Conservation (phyloP, 2,113 vertebrate species). For the Saiga tatarica region DNA sequence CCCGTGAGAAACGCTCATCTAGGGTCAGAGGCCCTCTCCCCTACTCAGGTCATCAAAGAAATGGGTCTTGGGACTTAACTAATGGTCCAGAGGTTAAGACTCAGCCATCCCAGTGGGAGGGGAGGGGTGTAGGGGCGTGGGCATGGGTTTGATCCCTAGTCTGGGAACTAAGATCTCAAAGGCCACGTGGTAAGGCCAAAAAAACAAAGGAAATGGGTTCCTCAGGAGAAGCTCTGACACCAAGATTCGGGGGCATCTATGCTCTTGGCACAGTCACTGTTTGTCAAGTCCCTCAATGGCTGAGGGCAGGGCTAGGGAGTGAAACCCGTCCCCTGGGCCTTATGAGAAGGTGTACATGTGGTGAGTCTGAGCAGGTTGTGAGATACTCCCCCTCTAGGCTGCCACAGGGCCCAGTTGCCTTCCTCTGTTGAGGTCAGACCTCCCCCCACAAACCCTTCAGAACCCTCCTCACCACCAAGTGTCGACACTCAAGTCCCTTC, state of each 20-base stretch:
- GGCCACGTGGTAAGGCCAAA: not conserved
- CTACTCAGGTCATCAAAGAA: not conserved
- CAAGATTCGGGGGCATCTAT: rapidly evolving
- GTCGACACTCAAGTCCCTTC: not conserved
- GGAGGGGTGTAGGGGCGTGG: not conserved
- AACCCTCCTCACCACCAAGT: rapidly evolving
- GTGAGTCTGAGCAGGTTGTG: not conserved
- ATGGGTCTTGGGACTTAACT: not conserved
- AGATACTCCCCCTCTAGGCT: not conserved
- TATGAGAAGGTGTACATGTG: not conserved
- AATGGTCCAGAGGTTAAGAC: not conserved
- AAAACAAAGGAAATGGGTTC: not conserved
- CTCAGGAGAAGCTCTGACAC: not conserved
- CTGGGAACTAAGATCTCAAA: not conserved
- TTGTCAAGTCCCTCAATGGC: not conserved
- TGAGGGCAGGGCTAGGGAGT: not conserved
- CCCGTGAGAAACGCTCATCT: rapidly evolving
- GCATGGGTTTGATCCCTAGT: not conserved
- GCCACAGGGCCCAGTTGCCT: not conserved
- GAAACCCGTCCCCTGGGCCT: not conserved
- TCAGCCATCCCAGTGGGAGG: not conserved
- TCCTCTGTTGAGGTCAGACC: not conserved
- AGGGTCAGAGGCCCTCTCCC: no score
- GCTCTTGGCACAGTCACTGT: not conserved
- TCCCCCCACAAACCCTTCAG: not conserved